Conservation (phyloP, 2,888 invertebrate genomes). For the Nysson spinosus region DNA sequence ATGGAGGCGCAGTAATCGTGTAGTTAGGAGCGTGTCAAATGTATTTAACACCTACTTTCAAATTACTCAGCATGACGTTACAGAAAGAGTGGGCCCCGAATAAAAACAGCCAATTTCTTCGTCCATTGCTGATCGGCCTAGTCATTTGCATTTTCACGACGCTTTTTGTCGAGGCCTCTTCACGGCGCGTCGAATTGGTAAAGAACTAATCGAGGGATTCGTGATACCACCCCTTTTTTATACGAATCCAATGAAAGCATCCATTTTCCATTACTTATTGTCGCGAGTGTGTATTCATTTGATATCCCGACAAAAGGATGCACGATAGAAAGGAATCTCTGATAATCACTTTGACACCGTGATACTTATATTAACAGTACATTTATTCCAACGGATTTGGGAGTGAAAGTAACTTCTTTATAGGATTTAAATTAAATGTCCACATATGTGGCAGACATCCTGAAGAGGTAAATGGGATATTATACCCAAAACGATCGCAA, state of each 20-base stretch:
- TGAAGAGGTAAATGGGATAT: no score
- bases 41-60: constrained; percentile 49
- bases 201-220: constrained; percentile 45
- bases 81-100: constrained; percentile 23
- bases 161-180: constrained; percentile 29
- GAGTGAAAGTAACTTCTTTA: no score
- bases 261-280: constrained; percentile 5
- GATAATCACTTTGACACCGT: no score
- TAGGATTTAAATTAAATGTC: no score
- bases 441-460: no score
- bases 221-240: constrained; percentile 28
- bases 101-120: constrained; percentile 35
- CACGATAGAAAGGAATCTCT: no score
- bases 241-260: constrained; percentile 5
- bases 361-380: no score
- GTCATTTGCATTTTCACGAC: constrained; percentile 47
- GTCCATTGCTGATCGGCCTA: constrained; percentile 24
- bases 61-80: constrained; percentile 42
- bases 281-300: neutral
- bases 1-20: constrained; percentile 4
- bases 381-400: no score
- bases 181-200: constrained; percentile 44
- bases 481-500: no score
- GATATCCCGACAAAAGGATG: neutral
- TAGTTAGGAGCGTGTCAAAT: constrained; percentile 40